These are phyloP conservation scores for Cephalotes varians DNA, from an alignment of 2,888 invertebrate species.

Conservation along the genomic window DNA sequence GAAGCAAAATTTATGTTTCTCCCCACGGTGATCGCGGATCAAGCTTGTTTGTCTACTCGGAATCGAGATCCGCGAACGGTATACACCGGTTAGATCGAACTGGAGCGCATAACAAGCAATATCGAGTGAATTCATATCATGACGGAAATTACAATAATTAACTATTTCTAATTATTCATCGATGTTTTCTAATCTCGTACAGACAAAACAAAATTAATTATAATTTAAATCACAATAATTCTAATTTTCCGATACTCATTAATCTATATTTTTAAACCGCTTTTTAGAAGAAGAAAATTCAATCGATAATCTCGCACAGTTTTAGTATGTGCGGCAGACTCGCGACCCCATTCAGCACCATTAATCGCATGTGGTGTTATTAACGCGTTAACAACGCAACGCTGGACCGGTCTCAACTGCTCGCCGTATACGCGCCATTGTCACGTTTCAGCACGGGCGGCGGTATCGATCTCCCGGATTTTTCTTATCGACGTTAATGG, in stretches of 20 bases:
- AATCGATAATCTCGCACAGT: not conserved
- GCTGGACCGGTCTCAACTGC: slow-evolving; percentile 56
- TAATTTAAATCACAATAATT: not conserved
- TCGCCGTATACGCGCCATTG: slow-evolving; percentile 42
- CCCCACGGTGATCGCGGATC: slow-evolving; percentile 63
- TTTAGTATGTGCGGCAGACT: slow-evolving; percentile 18
- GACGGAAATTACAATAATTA: slow-evolving; percentile 49
- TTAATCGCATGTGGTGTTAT: slow-evolving; percentile 60
- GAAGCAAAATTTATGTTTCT: slow-evolving; percentile 69
- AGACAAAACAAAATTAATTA: not conserved
- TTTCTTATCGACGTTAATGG: slow-evolving; percentile 67
- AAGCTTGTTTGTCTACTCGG: slow-evolving; percentile 63
- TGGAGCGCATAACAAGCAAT: slow-evolving; percentile 30
- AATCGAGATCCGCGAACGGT: slow-evolving; percentile 64
- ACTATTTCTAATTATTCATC: not conserved
- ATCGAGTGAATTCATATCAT: slow-evolving; percentile 24
- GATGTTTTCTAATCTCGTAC: not conserved
- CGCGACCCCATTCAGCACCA: slow-evolving; percentile 44
- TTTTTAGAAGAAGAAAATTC: not conserved
- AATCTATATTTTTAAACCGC: not conserved
- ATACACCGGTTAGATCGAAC: slow-evolving; percentile 51
- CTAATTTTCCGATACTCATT: not conserved
- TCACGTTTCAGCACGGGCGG: slow-evolving; percentile 59
- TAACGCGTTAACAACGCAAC: slow-evolving; percentile 62
- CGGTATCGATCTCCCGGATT: slow-evolving; percentile 54